phyloP scores from a whole-genome alignment of 2,888 invertebrate species.

The Leptopterna dolabrata region DNA sequence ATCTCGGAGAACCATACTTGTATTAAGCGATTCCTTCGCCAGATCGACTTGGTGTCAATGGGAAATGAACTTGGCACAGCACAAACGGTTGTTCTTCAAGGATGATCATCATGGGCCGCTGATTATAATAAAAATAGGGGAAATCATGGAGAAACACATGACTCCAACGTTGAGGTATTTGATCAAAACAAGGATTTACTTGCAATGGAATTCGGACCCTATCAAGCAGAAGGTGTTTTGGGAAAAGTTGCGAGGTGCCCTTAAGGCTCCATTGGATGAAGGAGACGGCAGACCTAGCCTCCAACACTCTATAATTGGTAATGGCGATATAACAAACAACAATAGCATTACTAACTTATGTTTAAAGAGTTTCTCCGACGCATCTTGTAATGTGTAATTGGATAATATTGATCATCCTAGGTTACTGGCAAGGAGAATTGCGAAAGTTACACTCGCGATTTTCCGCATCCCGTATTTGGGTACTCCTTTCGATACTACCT shows the following conservation, averaged over 20 bases:
- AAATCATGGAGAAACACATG: constrained; percentile 71
- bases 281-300: constrained; percentile 20
- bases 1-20: constrained; percentile 74
- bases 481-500: too few relatives aligned
- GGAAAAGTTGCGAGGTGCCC: constrained; percentile 63
- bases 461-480: too few relatives aligned
- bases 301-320: neutral
- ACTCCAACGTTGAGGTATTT: constrained; percentile 74
- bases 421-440: too few relatives aligned
- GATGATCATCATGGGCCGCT: constrained; percentile 72
- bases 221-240: constrained; percentile 65
- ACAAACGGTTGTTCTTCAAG: constrained; percentile 73
- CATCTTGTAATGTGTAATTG: neutral
- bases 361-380: neutral
- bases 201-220: constrained; percentile 72
- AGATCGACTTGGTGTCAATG: constrained; percentile 80
- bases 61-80: constrained; percentile 77
- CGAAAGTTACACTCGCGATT: too few relatives aligned
- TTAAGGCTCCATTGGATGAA: constrained; percentile 27
- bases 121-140: constrained; percentile 74
- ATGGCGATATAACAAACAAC: neutral
- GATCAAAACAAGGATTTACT: constrained; percentile 75
- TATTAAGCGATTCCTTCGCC: constrained; percentile 77
- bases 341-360: neutral
- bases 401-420: too few relatives aligned